These are phyloP conservation scores for Saturnia japonica DNA, from an alignment of 2,888 invertebrate species.

Conservation along the genomic window DNA sequence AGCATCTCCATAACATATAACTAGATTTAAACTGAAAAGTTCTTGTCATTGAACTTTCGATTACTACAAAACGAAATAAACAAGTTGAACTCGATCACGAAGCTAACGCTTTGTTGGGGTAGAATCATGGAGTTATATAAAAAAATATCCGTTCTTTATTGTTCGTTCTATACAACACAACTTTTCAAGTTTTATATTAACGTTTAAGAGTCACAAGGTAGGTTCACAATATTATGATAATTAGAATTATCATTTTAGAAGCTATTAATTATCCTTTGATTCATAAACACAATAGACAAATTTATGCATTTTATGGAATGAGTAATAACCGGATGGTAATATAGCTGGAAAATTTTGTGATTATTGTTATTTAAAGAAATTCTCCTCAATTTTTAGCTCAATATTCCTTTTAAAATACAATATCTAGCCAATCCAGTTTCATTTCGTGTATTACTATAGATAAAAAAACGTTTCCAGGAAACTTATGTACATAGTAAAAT, in stretches of 20 bases:
- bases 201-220: neutral
- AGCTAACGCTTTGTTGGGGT: neutral
- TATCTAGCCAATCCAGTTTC: too few relatives aligned
- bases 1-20: neutral
- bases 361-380: too few relatives aligned
- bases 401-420: too few relatives aligned
- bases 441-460: too few relatives aligned
- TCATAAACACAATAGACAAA: too few relatives aligned
- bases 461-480: too few relatives aligned
- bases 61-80: slow-evolving; percentile 5
- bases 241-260: neutral
- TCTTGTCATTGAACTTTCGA: neutral
- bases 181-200: neutral
- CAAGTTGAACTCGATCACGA: neutral
- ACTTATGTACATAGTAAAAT: too few relatives aligned
- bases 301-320: too few relatives aligned
- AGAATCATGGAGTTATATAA: neutral
- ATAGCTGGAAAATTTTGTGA: too few relatives aligned
- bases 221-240: neutral
- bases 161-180: neutral
- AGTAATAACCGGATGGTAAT: too few relatives aligned
- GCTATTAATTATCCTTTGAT: neutral
- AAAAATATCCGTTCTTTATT: neutral
- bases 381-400: too few relatives aligned
- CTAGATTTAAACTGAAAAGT: neutral